Base-by-base conservation (phyloP, 2,113 vertebrate genomes). In the Benthochromis sp. region DNA sequence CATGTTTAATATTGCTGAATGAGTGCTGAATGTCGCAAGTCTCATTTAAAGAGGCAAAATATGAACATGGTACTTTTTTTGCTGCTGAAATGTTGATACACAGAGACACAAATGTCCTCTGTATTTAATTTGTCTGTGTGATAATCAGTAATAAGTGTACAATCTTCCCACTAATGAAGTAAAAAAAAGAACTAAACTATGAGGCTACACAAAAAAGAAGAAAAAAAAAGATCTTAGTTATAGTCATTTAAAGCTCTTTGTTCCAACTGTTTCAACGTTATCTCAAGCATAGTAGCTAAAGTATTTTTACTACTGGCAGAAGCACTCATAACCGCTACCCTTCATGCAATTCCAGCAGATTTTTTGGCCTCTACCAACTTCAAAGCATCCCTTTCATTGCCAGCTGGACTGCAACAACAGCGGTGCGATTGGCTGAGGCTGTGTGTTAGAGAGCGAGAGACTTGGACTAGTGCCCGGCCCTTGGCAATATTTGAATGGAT, bases 391-490 rank as follows among this genome's bases (percentile, higher is more conserved):
- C 13, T 86, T 73, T 92, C 57, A 69, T 63, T 90, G 93, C 94
- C 93, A 95, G 91, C 86, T 95, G 93, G 92, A 93, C 86, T 66
- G 85, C 54, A 85, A 31, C 84, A 88, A 88, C 81, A 86, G 90
- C 47, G 81, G 38, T 81, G 81, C 34, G 8, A 66, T 59, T 89
- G 78, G 34, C 43, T 81, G 54, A 8, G 59, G 45, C 55, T 86
- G 81, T 85, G 85, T 87, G 84, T 82, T 59, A 19, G 43, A 54
- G 52, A 71, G 87, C 43, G 63, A 63, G 84, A 90, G 86, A 82
- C 71, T 86, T 92, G 90, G 91, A 90, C 31, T 16, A 9, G 21
- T 40, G 78, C 91, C 90, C 66, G 76, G 52, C 66, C 87, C 45
- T 80, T 83, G 50, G 85, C 80, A 93, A 93, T 83, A 89, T 90